A percentile compares a stretch with the other conserved stretches of the same genome.
Evolutionary conservation across 2,888 invertebrate genomes (phyloP).

Genomic region (Odontocerum albicorne): DNA sequence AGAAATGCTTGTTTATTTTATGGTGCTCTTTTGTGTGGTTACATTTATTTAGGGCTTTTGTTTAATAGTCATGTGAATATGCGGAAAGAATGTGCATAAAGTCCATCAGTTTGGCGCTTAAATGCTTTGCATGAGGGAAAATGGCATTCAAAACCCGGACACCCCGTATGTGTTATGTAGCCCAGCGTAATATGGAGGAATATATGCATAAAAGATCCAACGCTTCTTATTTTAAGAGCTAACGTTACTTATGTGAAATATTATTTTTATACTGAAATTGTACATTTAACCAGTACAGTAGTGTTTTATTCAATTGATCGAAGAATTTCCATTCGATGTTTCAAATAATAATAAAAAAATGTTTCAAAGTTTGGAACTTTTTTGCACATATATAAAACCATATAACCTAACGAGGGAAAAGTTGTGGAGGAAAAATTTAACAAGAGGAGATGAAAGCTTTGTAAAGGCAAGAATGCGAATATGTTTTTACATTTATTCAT

Average conservation of each 20-base stretch:
- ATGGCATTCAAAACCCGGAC: slow-evolving; percentile 4
- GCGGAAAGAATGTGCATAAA: slow-evolving; percentile 1
- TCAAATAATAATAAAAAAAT: too few species aligned
- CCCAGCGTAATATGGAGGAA: too few species aligned
- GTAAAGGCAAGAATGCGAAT: slow-evolving; percentile 34
- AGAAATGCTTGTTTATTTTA: too few species aligned
- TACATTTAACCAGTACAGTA: too few species aligned
- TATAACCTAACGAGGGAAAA: slow-evolving; percentile 31
- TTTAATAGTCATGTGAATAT: neutral
- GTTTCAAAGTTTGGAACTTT: too few species aligned
- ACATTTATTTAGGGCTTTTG: neutral
- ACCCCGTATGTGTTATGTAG: slow-evolving; percentile 4
- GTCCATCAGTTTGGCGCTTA: slow-evolving; percentile 16
- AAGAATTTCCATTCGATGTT: too few species aligned
- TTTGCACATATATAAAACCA: slow-evolving; percentile 8
- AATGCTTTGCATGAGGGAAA: slow-evolving; percentile 7
- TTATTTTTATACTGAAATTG: too few species aligned
- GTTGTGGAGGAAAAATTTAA: slow-evolving; percentile 33
- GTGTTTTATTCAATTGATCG: too few species aligned
- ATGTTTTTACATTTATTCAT: slow-evolving; percentile 17
- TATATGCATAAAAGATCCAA: too few species aligned
- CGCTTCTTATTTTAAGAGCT: too few species aligned
- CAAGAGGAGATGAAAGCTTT: slow-evolving; percentile 35
- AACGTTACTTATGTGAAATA: too few species aligned
- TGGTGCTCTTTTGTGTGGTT: neutral